These are phyloP conservation scores for Hemitrygon akajei DNA, from an alignment of 2,797 vertebrate species.

Conservation along the genomic window DNA sequence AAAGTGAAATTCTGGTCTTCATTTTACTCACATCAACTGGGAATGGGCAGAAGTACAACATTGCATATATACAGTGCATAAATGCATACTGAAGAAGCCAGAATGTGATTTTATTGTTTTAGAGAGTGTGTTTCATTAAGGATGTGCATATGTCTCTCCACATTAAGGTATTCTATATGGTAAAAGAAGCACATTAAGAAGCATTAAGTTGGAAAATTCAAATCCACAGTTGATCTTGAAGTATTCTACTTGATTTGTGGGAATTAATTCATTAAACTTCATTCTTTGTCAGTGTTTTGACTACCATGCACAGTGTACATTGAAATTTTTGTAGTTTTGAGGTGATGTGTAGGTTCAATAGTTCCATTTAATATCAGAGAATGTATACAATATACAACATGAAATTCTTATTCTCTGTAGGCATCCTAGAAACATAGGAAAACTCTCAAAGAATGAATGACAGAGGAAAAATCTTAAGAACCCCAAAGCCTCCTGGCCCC, in stretches of 20 bases:
- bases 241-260: neutral
- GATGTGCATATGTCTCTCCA: neutral
- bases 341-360: neutral
- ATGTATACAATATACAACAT: no score
- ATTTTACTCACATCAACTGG: neutral
- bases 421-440: no score
- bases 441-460: no score
- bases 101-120: neutral
- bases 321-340: neutral
- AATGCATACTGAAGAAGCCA: neutral
- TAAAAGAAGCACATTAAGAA: neutral
- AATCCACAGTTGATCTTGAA: slow-evolving; percentile 5
- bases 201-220: neutral
- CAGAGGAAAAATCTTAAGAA: no score
- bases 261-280: neutral
- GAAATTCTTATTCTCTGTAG: no score
- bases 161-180: neutral
- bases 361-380: no score
- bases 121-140: neutral
- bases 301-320: neutral
- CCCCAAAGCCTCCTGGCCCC: no score
- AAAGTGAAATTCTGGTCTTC: neutral
- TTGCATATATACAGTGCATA: neutral
- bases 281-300: neutral
- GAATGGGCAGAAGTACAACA: neutral